phyloP scores from a whole-genome alignment of 2,797 vertebrate genomes.

The Acropternis orthonyx region DNA sequence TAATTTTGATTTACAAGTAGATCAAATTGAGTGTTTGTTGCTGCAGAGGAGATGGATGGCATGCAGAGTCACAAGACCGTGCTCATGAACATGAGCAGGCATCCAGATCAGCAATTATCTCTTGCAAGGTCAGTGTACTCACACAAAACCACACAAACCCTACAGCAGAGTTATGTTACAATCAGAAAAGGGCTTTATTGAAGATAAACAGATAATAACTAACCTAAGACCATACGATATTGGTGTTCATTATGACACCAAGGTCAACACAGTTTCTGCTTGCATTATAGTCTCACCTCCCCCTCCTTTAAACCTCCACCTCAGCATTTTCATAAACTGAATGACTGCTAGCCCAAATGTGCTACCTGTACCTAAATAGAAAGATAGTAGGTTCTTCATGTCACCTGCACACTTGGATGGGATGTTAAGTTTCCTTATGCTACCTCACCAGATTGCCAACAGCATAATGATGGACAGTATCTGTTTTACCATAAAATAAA shows the following conservation, averaged over 20 bases:
- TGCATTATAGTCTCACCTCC: background rate
- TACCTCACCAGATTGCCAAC: background rate
- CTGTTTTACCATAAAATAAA: background rate
- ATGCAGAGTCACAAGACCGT: background rate
- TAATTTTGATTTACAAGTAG: background rate
- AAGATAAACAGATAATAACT: background rate
- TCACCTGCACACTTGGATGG: background rate
- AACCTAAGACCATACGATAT: background rate
- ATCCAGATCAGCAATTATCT: background rate
- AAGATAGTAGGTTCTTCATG: background rate
- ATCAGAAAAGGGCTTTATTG: background rate
- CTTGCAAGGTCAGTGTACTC: background rate
- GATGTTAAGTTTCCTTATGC: background rate
- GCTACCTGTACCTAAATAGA: background rate
- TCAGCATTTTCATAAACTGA: background rate
- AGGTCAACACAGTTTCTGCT: background rate
- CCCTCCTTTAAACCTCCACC: background rate
- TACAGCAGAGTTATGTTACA: background rate
- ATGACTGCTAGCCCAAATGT: background rate
- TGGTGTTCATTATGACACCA: background rate
- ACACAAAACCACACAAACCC: background rate
- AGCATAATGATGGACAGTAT: background rate
- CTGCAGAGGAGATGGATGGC: background rate
- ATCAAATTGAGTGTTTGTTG: rapidly evolving
- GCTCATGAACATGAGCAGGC: background rate